A percentile compares a stretch with the other conserved stretches of the same genome.
Evolutionary conservation across 2,797 vertebrate species (phyloP).

Genomic region (Ctenochaetus hawaiiensis): DNA sequence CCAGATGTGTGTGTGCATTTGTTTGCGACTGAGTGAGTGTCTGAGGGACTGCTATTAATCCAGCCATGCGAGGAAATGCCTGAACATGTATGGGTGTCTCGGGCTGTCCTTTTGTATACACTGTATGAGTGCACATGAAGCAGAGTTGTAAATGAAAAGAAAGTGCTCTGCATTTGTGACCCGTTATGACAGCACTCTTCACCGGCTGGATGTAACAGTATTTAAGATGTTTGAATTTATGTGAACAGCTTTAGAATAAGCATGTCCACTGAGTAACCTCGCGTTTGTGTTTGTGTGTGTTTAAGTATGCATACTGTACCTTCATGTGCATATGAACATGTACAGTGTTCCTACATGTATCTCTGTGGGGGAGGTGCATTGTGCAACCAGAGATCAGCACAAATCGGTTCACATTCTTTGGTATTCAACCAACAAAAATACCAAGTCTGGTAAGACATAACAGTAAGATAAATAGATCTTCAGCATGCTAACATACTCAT

Average conservation of each 20-base stretch:
- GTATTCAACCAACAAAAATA: constrained; percentile 21
- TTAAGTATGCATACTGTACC: not conserved
- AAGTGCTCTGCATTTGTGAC: constrained; percentile 19
- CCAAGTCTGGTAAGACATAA: not conserved
- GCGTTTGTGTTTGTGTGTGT: not conserved
- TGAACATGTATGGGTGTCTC: constrained; percentile 48
- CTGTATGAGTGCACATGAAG: constrained; percentile 7
- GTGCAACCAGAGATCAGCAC: constrained; percentile 19
- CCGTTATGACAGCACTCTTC: not conserved
- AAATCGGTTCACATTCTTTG: constrained; percentile 48
- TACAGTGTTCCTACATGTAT: constrained; percentile 4
- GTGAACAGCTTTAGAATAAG: not conserved
- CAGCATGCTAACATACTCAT: not conserved
- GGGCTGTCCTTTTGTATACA: constrained; percentile 41
- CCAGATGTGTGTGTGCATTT: constrained; percentile 60
- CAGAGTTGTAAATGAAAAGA: constrained; percentile 13
- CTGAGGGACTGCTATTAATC: constrained; percentile 58
- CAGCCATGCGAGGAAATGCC: constrained; percentile 65
- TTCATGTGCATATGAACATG: constrained; percentile 19
- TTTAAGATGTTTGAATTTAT: constrained; percentile 22
- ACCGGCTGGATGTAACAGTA: not conserved
- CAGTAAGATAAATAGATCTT: not conserved
- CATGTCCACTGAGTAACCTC: constrained; percentile 1
- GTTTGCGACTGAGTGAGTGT: constrained; percentile 52
- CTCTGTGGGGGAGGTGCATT: constrained; percentile 14